These are phyloP conservation scores for Dunckerocampus dactyliophorus DNA, from an alignment of 2,113 vertebrate genomes.

Conservation along the genomic window DNA sequence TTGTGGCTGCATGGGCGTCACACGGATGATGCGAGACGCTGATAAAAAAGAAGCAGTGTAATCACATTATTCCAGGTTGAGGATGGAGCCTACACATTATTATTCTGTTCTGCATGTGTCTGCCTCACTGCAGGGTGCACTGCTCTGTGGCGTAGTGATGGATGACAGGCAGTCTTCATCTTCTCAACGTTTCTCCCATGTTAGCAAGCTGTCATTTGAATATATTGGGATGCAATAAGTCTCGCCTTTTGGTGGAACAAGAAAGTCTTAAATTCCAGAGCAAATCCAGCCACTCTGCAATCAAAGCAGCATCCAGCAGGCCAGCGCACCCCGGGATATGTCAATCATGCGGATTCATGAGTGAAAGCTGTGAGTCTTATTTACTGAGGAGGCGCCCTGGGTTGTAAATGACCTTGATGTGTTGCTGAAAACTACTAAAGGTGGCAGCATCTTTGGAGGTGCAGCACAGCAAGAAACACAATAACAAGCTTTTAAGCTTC, in stretches of 20 bases:
- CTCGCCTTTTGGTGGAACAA: conserved; percentile 9
- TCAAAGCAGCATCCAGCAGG: conserved; percentile 39
- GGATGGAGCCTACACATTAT: conserved; percentile 30
- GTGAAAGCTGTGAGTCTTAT: conserved; percentile 46
- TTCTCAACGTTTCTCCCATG: conserved; percentile 15
- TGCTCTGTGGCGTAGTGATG: conserved; percentile 29
- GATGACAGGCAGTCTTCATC: conserved; percentile 45
- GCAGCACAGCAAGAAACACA: not conserved
- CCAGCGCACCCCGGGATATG: conserved; percentile 42
- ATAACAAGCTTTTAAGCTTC: not conserved
- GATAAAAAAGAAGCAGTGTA: conserved; percentile 34
- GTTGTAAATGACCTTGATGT: conserved; percentile 62
- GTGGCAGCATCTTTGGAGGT: conserved; percentile 27
- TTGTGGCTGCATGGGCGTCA: conserved; percentile 64
- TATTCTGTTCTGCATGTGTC: conserved; percentile 41
- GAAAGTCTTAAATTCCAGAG: conserved; percentile 29
- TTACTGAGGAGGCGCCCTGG: conserved; percentile 27
- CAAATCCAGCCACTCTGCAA: conserved; percentile 29
- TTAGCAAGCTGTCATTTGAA: conserved; percentile 37
- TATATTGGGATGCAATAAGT: conserved; percentile 34
- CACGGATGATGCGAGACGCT: conserved; percentile 36
- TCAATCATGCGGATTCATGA: conserved; percentile 59
- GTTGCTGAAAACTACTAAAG: conserved; percentile 44
- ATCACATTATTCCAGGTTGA: conserved; percentile 36
- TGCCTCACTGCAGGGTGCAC: conserved; percentile 40